A percentile compares a stretch with the other conserved stretches of the same genome.
Conservation (phyloP, 2,113 vertebrate genomes). For the Hoplias malabaricus region DNA sequence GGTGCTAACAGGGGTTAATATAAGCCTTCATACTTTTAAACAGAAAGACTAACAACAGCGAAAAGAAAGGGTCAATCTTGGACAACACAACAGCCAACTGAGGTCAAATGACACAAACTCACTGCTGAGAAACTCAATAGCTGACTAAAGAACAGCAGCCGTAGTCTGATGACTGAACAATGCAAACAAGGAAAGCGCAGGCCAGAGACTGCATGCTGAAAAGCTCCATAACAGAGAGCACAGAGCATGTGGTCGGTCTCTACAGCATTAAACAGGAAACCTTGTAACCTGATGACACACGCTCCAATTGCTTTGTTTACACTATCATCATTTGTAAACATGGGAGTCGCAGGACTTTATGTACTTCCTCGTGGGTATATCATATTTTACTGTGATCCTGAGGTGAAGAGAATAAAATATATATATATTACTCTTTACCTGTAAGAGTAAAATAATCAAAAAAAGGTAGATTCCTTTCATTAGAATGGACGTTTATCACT, state of each 20-base stretch:
- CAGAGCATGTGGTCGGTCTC: not conserved
- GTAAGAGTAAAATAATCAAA: no score
- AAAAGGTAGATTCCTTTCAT: no score
- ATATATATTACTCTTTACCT: no score
- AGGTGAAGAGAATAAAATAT: no score
- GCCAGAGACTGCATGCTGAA: not conserved
- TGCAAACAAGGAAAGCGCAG: not conserved
- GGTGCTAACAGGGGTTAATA: slow-evolving; percentile 25
- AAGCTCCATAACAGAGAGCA: not conserved
- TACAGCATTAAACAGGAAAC: not conserved
- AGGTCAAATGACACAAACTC: not conserved
- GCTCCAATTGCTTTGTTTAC: not conserved
- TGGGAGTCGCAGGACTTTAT: not conserved
- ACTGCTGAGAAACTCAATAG: slow-evolving; percentile 16
- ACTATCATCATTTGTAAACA: not conserved
- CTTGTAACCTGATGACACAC: not conserved
- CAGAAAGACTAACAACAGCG: slow-evolving; percentile 35
- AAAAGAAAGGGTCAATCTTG: not conserved
- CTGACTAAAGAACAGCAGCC: not conserved
- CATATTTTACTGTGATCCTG: not conserved
- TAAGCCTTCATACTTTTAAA: slow-evolving; percentile 30
- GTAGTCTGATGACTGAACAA: slow-evolving; percentile 4
- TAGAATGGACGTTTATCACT: not conserved
- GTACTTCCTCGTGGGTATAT: not conserved
- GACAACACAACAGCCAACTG: not conserved